Conservation (phyloP, 2,888 invertebrate genomes). For the Oscheius sp. region DNA sequence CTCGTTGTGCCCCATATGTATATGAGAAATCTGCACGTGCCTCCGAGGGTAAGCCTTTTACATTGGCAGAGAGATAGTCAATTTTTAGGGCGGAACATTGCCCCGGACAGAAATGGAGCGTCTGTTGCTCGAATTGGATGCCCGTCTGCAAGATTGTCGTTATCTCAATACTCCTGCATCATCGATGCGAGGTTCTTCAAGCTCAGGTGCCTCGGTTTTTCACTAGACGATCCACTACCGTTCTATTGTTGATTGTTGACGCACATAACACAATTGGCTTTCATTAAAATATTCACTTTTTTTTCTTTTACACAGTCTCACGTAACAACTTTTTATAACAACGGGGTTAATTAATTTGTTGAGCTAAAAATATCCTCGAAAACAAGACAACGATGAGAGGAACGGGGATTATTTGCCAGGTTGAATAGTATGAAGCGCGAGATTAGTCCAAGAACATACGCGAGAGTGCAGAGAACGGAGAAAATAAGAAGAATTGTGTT, state of each 20-base stretch:
- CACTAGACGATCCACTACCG: constrained; percentile 29
- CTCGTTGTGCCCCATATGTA: constrained; percentile 67
- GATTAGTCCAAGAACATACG: too few relatives aligned
- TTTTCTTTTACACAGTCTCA: too few relatives aligned
- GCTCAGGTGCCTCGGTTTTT: constrained; percentile 35
- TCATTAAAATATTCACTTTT: background rate
- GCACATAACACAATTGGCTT: background rate
- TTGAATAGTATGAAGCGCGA: too few relatives aligned
- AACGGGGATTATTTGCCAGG: too few relatives aligned
- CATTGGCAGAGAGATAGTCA: background rate
- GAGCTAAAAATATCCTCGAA: too few relatives aligned
- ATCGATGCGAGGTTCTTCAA: constrained; percentile 30
- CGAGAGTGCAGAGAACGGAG: too few relatives aligned
- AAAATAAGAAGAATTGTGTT: too few relatives aligned
- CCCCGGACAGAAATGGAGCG: constrained; percentile 64
- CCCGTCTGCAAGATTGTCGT: constrained; percentile 58
- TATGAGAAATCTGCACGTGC: constrained; percentile 41
- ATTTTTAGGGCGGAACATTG: constrained; percentile 22
- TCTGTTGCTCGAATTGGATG: constrained; percentile 68
- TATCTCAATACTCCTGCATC: constrained; percentile 45
- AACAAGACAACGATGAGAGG: too few relatives aligned
- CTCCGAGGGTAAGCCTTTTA: constrained; percentile 29
- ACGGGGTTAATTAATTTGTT: too few relatives aligned
- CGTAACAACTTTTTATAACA: too few relatives aligned
- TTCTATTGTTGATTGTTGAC: constrained; percentile 29